Percentiles rank a stretch among this genome's conserved stretches.
Conservation (phyloP, 2,888 invertebrate species). For the Netelia inedita region DNA sequence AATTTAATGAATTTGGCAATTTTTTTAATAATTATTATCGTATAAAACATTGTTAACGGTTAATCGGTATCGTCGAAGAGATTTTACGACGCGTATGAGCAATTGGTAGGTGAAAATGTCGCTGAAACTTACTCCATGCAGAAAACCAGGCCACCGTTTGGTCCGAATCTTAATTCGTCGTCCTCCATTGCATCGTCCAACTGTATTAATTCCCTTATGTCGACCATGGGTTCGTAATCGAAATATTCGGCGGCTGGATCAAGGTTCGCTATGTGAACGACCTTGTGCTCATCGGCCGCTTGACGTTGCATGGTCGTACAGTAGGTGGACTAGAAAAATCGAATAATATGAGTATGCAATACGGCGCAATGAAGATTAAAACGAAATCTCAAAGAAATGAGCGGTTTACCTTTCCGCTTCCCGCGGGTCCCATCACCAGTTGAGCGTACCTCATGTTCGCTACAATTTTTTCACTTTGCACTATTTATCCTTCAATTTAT, state of each 20-base stretch:
- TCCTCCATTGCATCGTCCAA: constrained; percentile 99
- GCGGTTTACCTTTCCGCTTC: constrained; percentile 95
- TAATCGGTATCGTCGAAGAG: no score
- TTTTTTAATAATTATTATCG: neutral
- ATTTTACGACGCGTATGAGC: neutral
- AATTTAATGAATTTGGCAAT: constrained; percentile 54
- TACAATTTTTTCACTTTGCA: neutral
- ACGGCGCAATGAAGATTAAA: neutral
- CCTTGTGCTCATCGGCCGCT: constrained; percentile 90
- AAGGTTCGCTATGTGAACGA: constrained; percentile 95
- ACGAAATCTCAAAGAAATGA: constrained; percentile 21
- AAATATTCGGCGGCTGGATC: constrained; percentile 99
- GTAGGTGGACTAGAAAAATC: constrained; percentile 93
- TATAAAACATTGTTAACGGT: constrained; percentile 22
- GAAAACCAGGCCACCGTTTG: constrained; percentile 98
- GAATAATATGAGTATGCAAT: constrained; percentile 38
- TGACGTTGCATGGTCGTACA: constrained; percentile 95
- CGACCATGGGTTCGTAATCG: constrained; percentile 94
- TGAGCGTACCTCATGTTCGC: constrained; percentile 96
- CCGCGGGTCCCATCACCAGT: constrained; percentile 98
- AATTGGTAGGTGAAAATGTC: neutral
- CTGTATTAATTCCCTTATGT: constrained; percentile 95
- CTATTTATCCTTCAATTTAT: neutral
- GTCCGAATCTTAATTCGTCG: constrained; percentile 96
- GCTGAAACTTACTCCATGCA: constrained; percentile 92